These are phyloP conservation scores for Ochropleura plecta DNA, from an alignment of 2,888 invertebrate species.

Conservation along the genomic window DNA sequence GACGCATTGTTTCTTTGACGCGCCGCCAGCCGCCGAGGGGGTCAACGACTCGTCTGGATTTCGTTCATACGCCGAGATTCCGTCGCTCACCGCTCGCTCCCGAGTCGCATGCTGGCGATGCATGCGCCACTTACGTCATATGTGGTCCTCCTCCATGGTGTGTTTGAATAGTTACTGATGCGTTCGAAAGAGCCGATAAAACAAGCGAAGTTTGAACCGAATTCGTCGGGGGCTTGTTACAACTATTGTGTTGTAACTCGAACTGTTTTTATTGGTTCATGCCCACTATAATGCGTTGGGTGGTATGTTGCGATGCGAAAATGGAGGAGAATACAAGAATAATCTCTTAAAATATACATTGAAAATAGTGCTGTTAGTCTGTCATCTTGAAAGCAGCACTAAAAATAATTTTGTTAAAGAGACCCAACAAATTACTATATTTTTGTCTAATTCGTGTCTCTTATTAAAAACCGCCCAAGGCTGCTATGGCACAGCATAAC, in stretches of 20 bases:
- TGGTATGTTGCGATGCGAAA: constrained; percentile 15
- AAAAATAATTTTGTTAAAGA: constrained; percentile 6
- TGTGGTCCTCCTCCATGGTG: constrained; percentile 52
- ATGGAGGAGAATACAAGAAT: constrained; percentile 13
- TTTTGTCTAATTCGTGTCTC: constrained; percentile 32
- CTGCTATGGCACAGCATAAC: constrained; percentile 1
- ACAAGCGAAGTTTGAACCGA: constrained; percentile 17
- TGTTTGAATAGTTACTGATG: constrained; percentile 48
- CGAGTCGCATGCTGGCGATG: constrained; percentile 63
- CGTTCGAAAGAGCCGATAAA: constrained; percentile 18
- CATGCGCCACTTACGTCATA: constrained; percentile 67
- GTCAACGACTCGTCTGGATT: constrained; percentile 89
- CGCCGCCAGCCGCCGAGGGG: constrained; percentile 80
- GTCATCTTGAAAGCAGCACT: constrained; percentile 11
- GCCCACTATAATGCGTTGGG: constrained; percentile 9
- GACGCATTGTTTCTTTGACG: constrained; percentile 88
- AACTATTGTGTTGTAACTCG: constrained; percentile 21
- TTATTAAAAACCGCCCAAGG: constrained; percentile 12
- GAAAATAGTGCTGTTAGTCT: constrained; percentile 12
- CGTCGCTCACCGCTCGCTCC: constrained; percentile 67
- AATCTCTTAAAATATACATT: neutral
- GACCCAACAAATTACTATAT: constrained; percentile 26
- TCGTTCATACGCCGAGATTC: constrained; percentile 85
- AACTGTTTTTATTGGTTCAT: constrained; percentile 17
- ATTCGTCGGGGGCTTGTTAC: constrained; percentile 17